Evolutionary conservation across 2,888 invertebrate genomes (phyloP), one percentile per base, ranked within the genome.

Genomic region (Coecobrya sp.): DNA sequence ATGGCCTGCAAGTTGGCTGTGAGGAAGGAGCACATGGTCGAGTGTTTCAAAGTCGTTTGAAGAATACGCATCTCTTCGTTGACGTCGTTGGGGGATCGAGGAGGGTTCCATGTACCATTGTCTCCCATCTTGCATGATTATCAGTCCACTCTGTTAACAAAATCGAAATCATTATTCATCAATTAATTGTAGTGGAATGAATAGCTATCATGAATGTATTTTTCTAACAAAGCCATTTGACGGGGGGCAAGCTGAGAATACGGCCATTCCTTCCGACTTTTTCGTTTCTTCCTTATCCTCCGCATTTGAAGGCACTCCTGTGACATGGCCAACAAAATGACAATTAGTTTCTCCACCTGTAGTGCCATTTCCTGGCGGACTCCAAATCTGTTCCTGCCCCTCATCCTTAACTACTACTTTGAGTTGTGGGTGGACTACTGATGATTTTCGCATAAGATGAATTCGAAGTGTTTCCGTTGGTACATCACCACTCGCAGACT

Each of bases 51-150:
- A 36, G 5, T 42, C 59, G 5, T 27, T 11, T 1, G 30, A 55
- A 0, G 25, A n/a, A 42, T 55, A 81, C 19, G 82, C 84, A 0
- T 89, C 70, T 19, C 89, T 19, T 49, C 11, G 49, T 79, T 55
- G 25, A 0, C 79, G 79, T 30, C 52, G 87, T 25, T 27, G 49
- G 22, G 45, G 25, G 2, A 36, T 36, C 36, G 87, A 86, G 68
- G 88, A 91, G 11, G 94, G 94, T 55, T 94, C 93, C 82, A 94
- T 93, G 27, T 94, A 89, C 91, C 92, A 93, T 25, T 94, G 91
- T 30, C 93, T 90, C 2, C 93, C 92, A 62, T 91, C 93, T 25
- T 88, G 92, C 93, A 94, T 92, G 27, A 94, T 93, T 30, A 94
- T 87, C 13, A 91, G 36, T 59, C 94, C 94, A 81, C 94, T 93